These are phyloP conservation scores for Ceuthmochares aereus DNA, from an alignment of 2,113 vertebrate species.

Conservation along the genomic window DNA sequence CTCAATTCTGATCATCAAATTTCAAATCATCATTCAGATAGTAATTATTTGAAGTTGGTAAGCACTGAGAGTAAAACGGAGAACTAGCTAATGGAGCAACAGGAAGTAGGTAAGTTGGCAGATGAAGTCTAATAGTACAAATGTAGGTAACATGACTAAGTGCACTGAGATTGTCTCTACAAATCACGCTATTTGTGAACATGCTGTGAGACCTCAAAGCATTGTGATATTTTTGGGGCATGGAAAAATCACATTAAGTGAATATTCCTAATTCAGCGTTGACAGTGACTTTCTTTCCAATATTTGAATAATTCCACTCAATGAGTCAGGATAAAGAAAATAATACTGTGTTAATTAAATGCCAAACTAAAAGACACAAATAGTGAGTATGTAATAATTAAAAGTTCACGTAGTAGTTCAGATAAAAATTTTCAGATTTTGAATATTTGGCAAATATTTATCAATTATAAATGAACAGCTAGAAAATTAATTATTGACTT, in stretches of 20 bases:
- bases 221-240: background rate
- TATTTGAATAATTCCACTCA: slow-evolving; percentile 7
- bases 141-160: background rate
- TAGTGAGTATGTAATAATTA: slow-evolving; percentile 24
- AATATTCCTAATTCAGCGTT: background rate
- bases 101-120: background rate
- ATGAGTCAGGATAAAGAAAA: background rate
- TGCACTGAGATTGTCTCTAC: background rate
- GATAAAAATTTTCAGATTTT: slow-evolving; percentile 25
- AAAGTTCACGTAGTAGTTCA: slow-evolving; percentile 41
- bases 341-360: slow-evolving; percentile 42
- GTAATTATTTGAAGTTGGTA: background rate
- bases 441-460: slow-evolving; percentile 70
- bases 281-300: background rate
- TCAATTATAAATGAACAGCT: slow-evolving; percentile 64
- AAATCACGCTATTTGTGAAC: background rate
- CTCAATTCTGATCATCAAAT: background rate
- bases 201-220: background rate
- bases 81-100: background rate
- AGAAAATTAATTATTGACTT: slow-evolving; percentile 72
- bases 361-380: slow-evolving; percentile 23
- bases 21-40: background rate
- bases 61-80: background rate
- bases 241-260: background rate
- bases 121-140: background rate